These are phyloP conservation scores for Eilema sororculum DNA, from an alignment of 2,888 invertebrate genomes.

Conservation along the genomic window DNA sequence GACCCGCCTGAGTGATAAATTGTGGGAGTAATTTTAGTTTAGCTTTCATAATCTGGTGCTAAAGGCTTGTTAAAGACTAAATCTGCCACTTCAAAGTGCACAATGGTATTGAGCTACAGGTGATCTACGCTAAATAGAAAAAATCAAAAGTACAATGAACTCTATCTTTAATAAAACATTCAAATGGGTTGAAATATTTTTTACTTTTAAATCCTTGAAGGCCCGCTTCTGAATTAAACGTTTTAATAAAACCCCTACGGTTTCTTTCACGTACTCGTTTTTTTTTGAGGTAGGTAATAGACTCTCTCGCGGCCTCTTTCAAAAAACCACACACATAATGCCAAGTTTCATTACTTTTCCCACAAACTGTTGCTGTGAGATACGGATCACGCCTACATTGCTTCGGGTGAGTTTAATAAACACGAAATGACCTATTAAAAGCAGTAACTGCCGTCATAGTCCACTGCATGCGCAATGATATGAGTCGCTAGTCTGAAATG, in stretches of 20 bases:
- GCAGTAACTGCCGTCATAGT: constrained; percentile 21
- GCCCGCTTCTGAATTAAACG: not conserved
- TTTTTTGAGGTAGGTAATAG: no score
- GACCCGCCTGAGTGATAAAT: constrained; percentile 64
- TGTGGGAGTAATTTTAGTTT: constrained; percentile 52
- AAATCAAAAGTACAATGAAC: constrained; percentile 5
- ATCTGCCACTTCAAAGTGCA: constrained; percentile 41
- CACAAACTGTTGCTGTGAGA: constrained; percentile 2
- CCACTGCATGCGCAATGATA: constrained; percentile 14
- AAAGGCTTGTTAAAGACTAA: constrained; percentile 32
- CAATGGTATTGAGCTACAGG: constrained; percentile 16
- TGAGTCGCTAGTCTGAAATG: not conserved
- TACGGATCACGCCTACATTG: not conserved
- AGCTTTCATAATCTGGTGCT: constrained; percentile 41
- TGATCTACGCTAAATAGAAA: constrained; percentile 19
- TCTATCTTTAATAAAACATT: not conserved
- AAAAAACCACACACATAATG: no score
- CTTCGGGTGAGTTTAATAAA: constrained; percentile 31
- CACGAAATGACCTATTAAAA: constrained; percentile 32
- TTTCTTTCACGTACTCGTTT: not conserved
- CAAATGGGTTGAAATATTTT: not conserved
- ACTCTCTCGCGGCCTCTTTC: no score
- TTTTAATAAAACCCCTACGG: not conserved
- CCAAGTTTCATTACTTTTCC: not conserved
- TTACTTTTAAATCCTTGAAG: not conserved